A percentile compares a stretch with the other conserved stretches of the same genome.
These are phyloP conservation scores for Protaetia brevitarsis DNA, from an alignment of 1,140 invertebrate genomes.

Conservation along the genomic window DNA sequence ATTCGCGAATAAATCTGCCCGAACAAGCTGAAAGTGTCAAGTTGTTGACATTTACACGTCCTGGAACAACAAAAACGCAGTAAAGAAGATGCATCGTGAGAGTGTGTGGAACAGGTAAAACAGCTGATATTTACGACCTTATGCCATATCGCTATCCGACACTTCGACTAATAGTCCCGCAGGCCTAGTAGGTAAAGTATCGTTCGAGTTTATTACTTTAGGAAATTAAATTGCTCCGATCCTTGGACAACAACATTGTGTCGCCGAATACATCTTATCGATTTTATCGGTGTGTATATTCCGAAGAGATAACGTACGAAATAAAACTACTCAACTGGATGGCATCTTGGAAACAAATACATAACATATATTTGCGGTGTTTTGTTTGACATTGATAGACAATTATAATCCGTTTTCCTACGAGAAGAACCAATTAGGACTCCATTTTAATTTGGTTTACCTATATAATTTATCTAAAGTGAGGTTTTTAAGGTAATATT, in stretches of 20 bases:
- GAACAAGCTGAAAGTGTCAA: conserved; percentile 19
- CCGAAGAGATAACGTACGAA: neutral
- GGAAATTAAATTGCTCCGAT: conserved; percentile 14
- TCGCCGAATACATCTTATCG: neutral
- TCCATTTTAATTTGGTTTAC: no score
- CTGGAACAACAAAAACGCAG: conserved; percentile 8
- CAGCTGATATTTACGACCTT: conserved; percentile 13
- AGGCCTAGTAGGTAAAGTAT: neutral
- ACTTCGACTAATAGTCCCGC: conserved; percentile 8
- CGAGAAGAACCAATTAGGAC: no score
- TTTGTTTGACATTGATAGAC: neutral
- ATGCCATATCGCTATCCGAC: conserved; percentile 12
- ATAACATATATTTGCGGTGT: neutral
- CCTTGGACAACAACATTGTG: conserved; percentile 1
- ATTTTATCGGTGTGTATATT: neutral
- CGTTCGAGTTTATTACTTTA: conserved; percentile 6
- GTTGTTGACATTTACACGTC: conserved; percentile 19
- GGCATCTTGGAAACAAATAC: neutral
- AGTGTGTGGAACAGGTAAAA: conserved; percentile 7
- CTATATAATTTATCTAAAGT: no score
- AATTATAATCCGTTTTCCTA: neutral
- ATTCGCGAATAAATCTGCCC: conserved; percentile 14
- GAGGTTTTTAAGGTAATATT: no score
- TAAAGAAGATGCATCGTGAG: conserved; percentile 14
- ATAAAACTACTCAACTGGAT: neutral